Base-by-base conservation (phyloP, 2,113 vertebrate genomes). In the Fulmarus glacialis region DNA sequence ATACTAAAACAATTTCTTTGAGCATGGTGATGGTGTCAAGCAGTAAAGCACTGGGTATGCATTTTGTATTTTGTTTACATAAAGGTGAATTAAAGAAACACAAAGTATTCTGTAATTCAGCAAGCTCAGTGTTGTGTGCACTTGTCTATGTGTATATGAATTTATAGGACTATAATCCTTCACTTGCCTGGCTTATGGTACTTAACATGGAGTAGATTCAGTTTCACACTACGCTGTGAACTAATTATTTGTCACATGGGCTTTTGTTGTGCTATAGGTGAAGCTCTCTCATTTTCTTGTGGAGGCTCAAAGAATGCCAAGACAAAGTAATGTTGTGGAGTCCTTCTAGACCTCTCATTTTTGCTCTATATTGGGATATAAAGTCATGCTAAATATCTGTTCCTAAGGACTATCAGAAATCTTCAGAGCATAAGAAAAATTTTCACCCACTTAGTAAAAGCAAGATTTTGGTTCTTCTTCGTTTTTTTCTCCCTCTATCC, bases 21-120 rank as follows among this genome's bases (percentile, higher is more conserved):
- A 45, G 15, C 32, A 29, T 64, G 27, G 24, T 29, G 14, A 67
- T 60, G 63, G n/a, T 87, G 52, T 83, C 82, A 88, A 84, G 43
- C 20, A 48, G n/a, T 78, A 82, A 79, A 95, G 63, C 27, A 73
- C 21, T 66, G 38, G 15, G 10, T 87, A 60, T 68, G 15, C 3
- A 3, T 55, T 95, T 94, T 77, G 66, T 83, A 20, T 73, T 93
- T 88, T 40, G 21, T 83, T 84, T 90, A 72, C 29, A 43, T 58
- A 42, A 74, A 71, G 66, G 38, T 8, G 21, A 91, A 56, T 63
- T 82, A 72, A 86, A 92, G 32, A 68, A 75, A 21, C 6, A 19
- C 18, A 43, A 64, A 86, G 9, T 52, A 24, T 64, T 70, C 43
- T 60, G 48, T 60, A 50, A 66, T 22, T 85, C 64, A 77, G 29